phyloP scores from a whole-genome alignment of 2,888 invertebrate genomes.

The Rotaria macrura region DNA sequence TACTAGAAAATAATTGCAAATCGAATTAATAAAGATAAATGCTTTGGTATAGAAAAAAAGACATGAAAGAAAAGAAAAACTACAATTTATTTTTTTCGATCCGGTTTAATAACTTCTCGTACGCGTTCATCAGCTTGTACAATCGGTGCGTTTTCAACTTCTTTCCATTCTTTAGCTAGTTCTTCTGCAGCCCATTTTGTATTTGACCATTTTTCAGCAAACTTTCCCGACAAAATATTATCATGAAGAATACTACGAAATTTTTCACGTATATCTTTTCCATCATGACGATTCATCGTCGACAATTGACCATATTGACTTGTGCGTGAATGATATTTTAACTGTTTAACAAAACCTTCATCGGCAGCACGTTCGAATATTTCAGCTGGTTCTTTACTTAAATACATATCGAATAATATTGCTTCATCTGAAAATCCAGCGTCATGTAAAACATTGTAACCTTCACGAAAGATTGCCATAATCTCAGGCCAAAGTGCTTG shows the following conservation, averaged over 20 bases:
- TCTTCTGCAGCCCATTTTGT: slow-evolving; percentile 16
- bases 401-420: slow-evolving; percentile 12
- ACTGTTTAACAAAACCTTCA: slow-evolving; percentile 13
- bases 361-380: not conserved
- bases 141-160: not conserved
- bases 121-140: slow-evolving; percentile 4
- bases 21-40: too few species aligned
- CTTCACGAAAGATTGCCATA: slow-evolving; percentile 5
- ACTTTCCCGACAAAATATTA: slow-evolving; percentile 6
- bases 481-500: slow-evolving; percentile 13
- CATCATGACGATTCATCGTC: slow-evolving; percentile 12
- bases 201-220: slow-evolving; percentile 5
- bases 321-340: slow-evolving; percentile 19
- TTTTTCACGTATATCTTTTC: slow-evolving; percentile 7
- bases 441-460: slow-evolving; percentile 9
- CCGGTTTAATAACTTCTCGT: not conserved
- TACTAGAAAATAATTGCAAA: too few species aligned
- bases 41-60: too few species aligned
- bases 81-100: not conserved
- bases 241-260: not conserved
- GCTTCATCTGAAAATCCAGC: slow-evolving; percentile 14
- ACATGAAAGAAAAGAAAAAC: not conserved
- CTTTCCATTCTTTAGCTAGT: slow-evolving; percentile 10
- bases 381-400: slow-evolving; percentile 9
- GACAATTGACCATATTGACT: slow-evolving; percentile 14